Conservation (phyloP, 2,797 vertebrate species). For the Valencia hispanica region DNA sequence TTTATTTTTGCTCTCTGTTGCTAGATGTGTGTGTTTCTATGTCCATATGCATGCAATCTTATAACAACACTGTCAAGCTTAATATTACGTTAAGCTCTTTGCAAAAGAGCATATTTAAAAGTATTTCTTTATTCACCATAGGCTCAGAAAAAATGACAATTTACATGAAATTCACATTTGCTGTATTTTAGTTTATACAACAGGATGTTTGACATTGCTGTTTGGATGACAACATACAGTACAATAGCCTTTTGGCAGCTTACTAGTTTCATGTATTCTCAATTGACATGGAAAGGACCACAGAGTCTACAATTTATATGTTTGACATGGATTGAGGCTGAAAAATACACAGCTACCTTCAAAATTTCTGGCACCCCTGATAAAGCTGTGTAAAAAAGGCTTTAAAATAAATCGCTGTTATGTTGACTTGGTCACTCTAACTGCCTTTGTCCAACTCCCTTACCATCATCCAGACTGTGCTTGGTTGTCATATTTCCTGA, state of each 20-base stretch:
- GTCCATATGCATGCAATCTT: not conserved
- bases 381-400: not conserved
- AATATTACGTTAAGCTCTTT: constrained; percentile 47
- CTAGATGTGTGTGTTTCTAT: not conserved
- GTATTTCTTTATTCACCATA: not conserved
- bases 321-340: not conserved
- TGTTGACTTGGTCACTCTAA: not conserved
- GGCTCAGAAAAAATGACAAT: too few species aligned
- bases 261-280: not conserved
- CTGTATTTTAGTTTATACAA: not conserved
- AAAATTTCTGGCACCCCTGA: not conserved
- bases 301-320: not conserved
- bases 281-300: not conserved
- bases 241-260: not conserved
- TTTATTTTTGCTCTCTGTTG: constrained; percentile 37
- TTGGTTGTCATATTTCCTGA: too few species aligned
- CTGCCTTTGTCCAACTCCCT: not conserved
- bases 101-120: constrained; percentile 10
- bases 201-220: not conserved
- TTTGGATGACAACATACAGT: not conserved
- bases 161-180: not conserved
- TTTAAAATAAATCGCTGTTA: not conserved
- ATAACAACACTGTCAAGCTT: constrained; percentile 13
- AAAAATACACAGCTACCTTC: not conserved
- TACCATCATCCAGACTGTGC: not conserved